Evolutionary conservation across 1,140 invertebrate genomes (phyloP), one percentile per base, ranked within the genome.

Genomic region (Ceratosolen solmsi): DNA sequence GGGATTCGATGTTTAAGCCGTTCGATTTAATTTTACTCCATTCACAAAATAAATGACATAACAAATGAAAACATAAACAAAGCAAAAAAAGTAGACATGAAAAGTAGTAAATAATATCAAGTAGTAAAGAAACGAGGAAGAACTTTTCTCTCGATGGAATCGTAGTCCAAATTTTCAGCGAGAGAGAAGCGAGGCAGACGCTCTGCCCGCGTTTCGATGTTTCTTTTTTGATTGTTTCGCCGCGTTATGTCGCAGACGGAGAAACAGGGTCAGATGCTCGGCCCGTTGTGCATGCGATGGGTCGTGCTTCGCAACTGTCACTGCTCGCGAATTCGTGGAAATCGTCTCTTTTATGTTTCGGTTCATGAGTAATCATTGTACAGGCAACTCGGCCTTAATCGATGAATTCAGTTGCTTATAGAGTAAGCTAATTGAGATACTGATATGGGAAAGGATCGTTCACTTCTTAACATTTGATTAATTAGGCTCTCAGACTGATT

Each of bases 181-280:
- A 7, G 22, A 4, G 22, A 58, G 2, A 17, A 30, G 7, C 49
- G 33, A 22, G 20, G 25, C 54, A 77, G 46, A 68, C 41, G 46
- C 7, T 54, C 36, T 68, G 63, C 36, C 46, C 75, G 60, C 60
- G 27, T 78, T 78, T 68, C 30, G 22, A 25, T 46, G 1, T 25
- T 49, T 65, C 27, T 49, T 77, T 76, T 77, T 38, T 63, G n/a
- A 58, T 63, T 76, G 58, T 63, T 74, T 60, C 25, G 38, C 38
- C 54, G 74, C 36, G 25, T n/a, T 58, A 51, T 72, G 51, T 58
- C 54, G 54, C 9, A 75, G 54, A 22, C n/a, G 36, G 33, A 36
- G 73, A 68, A 78, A 78, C 27, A 78, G 75, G 63, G 75, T 78
- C 75, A 78, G 60, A 68, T 78, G 46, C 46, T 78, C 36, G 8